Evolutionary conservation across 2,797 vertebrate species (phyloP), one percentile per base, ranked within the genome.

Genomic region (Spheniscus humboldti): DNA sequence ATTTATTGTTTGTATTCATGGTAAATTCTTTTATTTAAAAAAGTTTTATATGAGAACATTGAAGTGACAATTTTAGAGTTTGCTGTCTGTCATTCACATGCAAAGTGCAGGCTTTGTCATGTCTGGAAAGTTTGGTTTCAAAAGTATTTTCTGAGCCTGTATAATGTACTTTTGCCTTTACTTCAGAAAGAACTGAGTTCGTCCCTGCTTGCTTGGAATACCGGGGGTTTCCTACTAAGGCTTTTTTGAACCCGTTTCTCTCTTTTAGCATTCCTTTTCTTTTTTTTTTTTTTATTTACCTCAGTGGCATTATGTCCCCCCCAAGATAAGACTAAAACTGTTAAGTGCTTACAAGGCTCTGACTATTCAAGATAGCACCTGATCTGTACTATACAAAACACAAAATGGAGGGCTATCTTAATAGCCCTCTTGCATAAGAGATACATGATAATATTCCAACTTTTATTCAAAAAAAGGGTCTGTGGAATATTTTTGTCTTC

Each of bases 71-170:
- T 84, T 93, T 81, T 73, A 88, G 68, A 88, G 43, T 78, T 86
- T 84, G 4, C 76, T 86, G 7, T 25, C 60, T 62, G n/a, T 77
- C 48, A 73, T 69, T 94, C 33, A 37, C 20, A 25, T 52, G 33
- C 35, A 55, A 81, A 86, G 57, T 41, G 55, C 93, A 92, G 43
- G 82, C 79, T 88, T 95, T 92, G 24, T 87, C 88, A 74, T 79
- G 80, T 74, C 77, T 50, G 74, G 57, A 90, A 77, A 90, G 16
- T 86, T 86, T 59, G 13, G 10, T 90, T 90, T 95, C 59, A 79
- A 91, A 86, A 95, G n/a, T 17, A 24, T 76, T 95, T 93, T 94
- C 66, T 95, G 43, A 84, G 56, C 18, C 43, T 75, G 7, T 27
- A 18, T 53, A 64, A 75, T 68, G 56, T 55, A 50, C n/a, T 80